phyloP scores from a whole-genome alignment of 2,113 vertebrate genomes.

The Oostethus manadensis region DNA sequence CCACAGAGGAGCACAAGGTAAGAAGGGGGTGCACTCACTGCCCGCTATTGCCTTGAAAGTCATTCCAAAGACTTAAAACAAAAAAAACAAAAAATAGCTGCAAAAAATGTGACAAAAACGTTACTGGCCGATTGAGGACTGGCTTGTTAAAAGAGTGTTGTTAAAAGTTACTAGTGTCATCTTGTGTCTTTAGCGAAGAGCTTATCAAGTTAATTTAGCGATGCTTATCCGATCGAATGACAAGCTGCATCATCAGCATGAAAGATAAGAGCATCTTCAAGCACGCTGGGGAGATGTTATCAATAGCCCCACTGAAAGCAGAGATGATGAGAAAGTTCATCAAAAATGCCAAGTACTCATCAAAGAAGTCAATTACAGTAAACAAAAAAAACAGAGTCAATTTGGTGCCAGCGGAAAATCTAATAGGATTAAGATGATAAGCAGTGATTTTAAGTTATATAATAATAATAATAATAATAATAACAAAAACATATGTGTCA shows the following conservation, averaged over 20 bases:
- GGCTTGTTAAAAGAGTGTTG: constrained; percentile 21
- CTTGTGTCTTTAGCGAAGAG: constrained; percentile 41
- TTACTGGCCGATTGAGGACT: neutral
- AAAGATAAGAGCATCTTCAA: constrained; percentile 64
- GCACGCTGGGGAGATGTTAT: constrained; percentile 60
- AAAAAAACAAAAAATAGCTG: constrained; percentile 26
- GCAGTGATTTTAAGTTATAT: constrained; percentile 48
- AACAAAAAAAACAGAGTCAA: constrained; percentile 70
- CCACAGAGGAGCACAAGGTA: constrained; percentile 56
- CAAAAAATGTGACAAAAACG: constrained; percentile 3
- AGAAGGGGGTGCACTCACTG: constrained; percentile 45
- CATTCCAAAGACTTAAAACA: constrained; percentile 66
- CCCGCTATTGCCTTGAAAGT: constrained; percentile 71
- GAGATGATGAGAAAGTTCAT: constrained; percentile 61
- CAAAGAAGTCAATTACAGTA: constrained; percentile 64
- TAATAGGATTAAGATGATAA: constrained; percentile 64
- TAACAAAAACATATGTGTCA: constrained; percentile 37
- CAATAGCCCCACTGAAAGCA: constrained; percentile 54
- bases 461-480: neutral
- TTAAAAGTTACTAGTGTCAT: constrained; percentile 22
- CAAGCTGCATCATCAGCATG: constrained; percentile 54
- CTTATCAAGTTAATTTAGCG: constrained; percentile 55
- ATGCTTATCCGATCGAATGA: constrained; percentile 61
- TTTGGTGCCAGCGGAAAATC: constrained; percentile 67
- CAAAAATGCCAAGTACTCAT: constrained; percentile 52